These are phyloP conservation scores for Branchipolynoe longqiensis DNA, from an alignment of 2,888 invertebrate species.

Conservation along the genomic window DNA sequence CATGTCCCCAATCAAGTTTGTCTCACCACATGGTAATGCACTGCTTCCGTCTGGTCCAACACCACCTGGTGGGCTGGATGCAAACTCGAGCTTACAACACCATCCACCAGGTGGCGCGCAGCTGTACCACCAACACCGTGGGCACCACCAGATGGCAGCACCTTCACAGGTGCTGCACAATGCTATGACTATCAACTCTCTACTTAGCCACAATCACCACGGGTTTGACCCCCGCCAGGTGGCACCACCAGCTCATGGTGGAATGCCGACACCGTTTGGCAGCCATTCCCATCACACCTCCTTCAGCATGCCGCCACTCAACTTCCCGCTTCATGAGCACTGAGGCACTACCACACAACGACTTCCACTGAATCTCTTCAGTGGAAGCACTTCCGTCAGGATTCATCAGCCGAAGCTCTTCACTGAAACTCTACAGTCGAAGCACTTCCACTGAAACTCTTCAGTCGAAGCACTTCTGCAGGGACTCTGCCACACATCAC, in stretches of 20 bases:
- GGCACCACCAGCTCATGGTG: constrained; percentile 74
- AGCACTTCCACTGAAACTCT: too few relatives aligned
- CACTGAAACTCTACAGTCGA: too few relatives aligned
- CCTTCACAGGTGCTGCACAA: constrained; percentile 71
- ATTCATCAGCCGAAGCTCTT: too few relatives aligned
- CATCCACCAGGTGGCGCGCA: constrained; percentile 61
- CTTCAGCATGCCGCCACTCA: constrained; percentile 79
- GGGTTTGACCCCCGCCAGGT: constrained; percentile 77
- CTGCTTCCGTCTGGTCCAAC: constrained; percentile 76
- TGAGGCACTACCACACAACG: constrained; percentile 50
- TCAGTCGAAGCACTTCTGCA: too few relatives aligned
- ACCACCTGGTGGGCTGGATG: constrained; percentile 55
- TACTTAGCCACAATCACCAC: constrained; percentile 80
- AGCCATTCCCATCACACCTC: constrained; percentile 76
- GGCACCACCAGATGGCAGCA: constrained; percentile 68
- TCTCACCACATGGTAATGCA: constrained; percentile 74
- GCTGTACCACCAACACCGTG: constrained; percentile 77
- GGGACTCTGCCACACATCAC: too few relatives aligned
- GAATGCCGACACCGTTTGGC: constrained; percentile 79
- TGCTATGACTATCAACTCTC: constrained; percentile 79
- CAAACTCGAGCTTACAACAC: constrained; percentile 68
- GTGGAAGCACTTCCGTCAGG: too few relatives aligned
- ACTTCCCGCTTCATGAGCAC: constrained; percentile 80
- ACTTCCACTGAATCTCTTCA: too few relatives aligned
- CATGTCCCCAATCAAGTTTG: constrained; percentile 80